Evolutionary conservation across 2,113 vertebrate genomes (phyloP).

Genomic region (Melospiza melodia): DNA sequence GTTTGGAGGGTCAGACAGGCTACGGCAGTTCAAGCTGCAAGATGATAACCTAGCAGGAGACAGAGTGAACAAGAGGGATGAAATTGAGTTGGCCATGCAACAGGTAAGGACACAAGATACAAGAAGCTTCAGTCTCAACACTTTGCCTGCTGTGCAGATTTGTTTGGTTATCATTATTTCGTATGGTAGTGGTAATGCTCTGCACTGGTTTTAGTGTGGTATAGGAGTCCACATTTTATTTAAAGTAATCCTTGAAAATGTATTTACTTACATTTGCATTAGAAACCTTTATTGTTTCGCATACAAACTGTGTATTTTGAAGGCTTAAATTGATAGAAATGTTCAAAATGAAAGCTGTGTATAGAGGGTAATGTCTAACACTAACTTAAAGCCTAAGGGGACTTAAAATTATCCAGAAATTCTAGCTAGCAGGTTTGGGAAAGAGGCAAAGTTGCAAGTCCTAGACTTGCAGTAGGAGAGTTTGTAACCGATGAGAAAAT

Average conservation of each 20-base stretch:
- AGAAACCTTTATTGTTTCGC: background rate
- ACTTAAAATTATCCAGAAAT: background rate
- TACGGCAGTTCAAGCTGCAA: conserved; percentile 87
- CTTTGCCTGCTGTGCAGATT: background rate
- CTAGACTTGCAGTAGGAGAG: background rate
- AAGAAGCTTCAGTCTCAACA: background rate
- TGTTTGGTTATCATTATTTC: background rate
- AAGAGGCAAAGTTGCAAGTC: background rate
- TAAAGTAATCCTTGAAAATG: background rate
- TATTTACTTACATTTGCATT: background rate
- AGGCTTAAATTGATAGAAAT: background rate
- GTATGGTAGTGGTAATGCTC: background rate
- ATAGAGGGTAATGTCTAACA: background rate
- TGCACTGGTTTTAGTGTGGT: background rate
- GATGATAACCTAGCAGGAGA: conserved; percentile 83
- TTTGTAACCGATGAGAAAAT: background rate
- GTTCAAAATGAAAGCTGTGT: background rate
- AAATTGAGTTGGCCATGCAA: conserved; percentile 91
- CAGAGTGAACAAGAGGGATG: conserved; percentile 84
- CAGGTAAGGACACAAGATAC: conserved; percentile 77
- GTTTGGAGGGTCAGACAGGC: conserved; percentile 88
- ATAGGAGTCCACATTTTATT: background rate
- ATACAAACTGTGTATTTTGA: background rate
- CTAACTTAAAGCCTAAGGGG: background rate
- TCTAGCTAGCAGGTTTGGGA: background rate